These are phyloP conservation scores for Gadus macrocephalus DNA, from an alignment of 2,113 vertebrate species.

Conservation along the genomic window DNA sequence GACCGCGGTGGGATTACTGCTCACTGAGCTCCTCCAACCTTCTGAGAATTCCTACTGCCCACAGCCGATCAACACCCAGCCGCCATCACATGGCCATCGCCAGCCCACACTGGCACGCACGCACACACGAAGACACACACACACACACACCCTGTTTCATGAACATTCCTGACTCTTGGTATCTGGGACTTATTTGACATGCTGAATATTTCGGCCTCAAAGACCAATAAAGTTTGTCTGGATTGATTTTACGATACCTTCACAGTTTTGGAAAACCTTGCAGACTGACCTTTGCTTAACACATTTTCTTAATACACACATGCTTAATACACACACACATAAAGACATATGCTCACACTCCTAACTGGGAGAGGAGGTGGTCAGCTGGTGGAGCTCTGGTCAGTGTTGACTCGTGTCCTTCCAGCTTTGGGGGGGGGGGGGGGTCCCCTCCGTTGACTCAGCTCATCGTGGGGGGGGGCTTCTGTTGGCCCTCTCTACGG, in stretches of 20 bases:
- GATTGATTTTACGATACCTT: too few species aligned
- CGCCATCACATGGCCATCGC: not conserved
- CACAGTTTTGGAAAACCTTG: too few species aligned
- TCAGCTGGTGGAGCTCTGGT: not conserved
- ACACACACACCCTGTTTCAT: too few species aligned
- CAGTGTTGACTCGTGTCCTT: slow-evolving; percentile 10
- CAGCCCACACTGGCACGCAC: not conserved
- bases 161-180: too few species aligned
- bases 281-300: too few species aligned
- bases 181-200: too few species aligned
- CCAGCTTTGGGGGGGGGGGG: slow-evolving; percentile 9
- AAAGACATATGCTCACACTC: not conserved
- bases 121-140: slow-evolving; percentile 22
- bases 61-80: slow-evolving; percentile 5
- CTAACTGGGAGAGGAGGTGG: not conserved
- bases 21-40: slow-evolving; percentile 27
- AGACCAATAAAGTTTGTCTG: too few species aligned
- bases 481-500: slow-evolving; percentile 38
- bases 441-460: slow-evolving; percentile 13
- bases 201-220: too few species aligned
- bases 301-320: too few species aligned
- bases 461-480: slow-evolving; percentile 31
- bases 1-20: slow-evolving; percentile 47
- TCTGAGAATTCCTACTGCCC: slow-evolving; percentile 65
- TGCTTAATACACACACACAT: not conserved